Conservation (phyloP, 2,113 vertebrate species). For the Dicerorhinus sumatrensis region DNA sequence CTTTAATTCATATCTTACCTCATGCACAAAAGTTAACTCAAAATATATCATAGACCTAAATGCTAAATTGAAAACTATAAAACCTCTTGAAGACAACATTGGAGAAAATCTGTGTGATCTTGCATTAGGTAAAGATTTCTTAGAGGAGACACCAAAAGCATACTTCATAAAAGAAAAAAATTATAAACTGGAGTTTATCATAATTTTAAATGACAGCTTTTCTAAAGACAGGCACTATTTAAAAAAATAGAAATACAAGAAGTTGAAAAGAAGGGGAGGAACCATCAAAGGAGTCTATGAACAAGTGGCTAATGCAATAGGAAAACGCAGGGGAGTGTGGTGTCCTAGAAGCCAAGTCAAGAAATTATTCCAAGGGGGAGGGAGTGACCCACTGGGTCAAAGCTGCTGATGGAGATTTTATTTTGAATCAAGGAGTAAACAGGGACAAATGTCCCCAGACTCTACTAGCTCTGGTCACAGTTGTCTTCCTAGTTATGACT, state of each 20-base stretch:
- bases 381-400: not conserved
- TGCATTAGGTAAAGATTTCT: not conserved
- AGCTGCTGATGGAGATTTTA: not conserved
- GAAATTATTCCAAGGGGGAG: not conserved
- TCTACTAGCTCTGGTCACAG: not conserved
- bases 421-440: not conserved
- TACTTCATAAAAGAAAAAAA: not conserved
- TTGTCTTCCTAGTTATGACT: not conserved
- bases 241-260: not conserved
- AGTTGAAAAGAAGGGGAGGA: not conserved
- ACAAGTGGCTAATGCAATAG: not conserved
- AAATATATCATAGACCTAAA: conserved; percentile 9
- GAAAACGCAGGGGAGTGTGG: not conserved
- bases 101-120: not conserved
- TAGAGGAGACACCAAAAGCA: not conserved
- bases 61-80: conserved; percentile 10
- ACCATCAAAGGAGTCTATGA: not conserved
- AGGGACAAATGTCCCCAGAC: not conserved
- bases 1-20: not conserved
- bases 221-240: not conserved
- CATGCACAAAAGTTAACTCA: not conserved
- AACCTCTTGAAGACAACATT: not conserved
- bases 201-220: not conserved
- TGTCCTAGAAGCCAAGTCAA: not conserved
- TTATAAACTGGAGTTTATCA: not conserved